Conservation (phyloP, 2,888 invertebrate species). For the Cheilosia vulpina region DNA sequence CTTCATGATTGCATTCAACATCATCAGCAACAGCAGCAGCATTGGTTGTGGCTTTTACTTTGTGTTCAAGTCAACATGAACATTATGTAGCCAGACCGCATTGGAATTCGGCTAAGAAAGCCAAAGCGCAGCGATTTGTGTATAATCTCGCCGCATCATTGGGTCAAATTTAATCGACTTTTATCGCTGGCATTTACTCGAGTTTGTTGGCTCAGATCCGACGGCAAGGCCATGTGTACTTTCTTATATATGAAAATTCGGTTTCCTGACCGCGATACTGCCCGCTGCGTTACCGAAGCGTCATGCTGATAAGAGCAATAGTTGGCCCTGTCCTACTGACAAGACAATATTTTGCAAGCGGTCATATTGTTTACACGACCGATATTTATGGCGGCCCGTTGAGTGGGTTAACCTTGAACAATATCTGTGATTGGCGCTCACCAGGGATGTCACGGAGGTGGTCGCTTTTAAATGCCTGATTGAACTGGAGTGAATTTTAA, state of each 20-base stretch:
- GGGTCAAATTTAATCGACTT: conserved; percentile 38
- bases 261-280: conserved; percentile 48
- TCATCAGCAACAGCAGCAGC: conserved; percentile 1
- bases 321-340: conserved; percentile 7
- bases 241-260: not conserved
- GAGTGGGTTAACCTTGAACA: no score
- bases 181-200: conserved; percentile 35
- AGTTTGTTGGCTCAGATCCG: conserved; percentile 18
- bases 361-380: conserved; percentile 1
- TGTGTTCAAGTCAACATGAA: conserved; percentile 16
- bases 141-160: not conserved
- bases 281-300: conserved; percentile 27
- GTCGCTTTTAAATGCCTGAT: no score
- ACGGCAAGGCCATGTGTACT: conserved; percentile 37
- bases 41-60: conserved; percentile 35
- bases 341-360: conserved; percentile 14
- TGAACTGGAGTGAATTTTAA: no score
- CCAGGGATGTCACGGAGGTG: no score
- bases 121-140: not conserved
- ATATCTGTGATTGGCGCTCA: no score
- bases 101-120: not conserved
- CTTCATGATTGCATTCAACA: conserved; percentile 13
- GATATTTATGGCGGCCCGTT: no score
- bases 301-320: conserved; percentile 40
- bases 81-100: not conserved